Evolutionary conservation across 2,888 invertebrate species (phyloP), one percentile per base, ranked within the genome.

Genomic region (Drosophila trichaetosa): DNA sequence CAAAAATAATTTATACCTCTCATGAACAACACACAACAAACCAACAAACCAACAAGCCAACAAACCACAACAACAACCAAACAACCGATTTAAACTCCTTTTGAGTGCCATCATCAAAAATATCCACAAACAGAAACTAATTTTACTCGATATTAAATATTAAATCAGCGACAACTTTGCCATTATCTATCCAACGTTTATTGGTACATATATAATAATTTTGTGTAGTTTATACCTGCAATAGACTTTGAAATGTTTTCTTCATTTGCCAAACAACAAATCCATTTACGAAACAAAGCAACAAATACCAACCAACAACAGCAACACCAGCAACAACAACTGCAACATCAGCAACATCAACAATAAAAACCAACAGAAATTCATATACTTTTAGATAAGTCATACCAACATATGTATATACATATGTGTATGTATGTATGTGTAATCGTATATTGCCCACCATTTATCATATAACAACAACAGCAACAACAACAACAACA

Each of bases 221-320:
- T 75, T 80, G 62, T 79, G 79, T 83, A 83, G 79, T 53, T 54
- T 54, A 64, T 67, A 60, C 69, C 66, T 54, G 59, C 66, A 69
- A 64, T 34, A 67, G 51, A 62, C 48, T 65, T 61, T 56, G 29
- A 49, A 69, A 68, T 76, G 54, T 70, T 79, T 65, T 69, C 65
- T 70, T 78, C 73, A 73, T 79, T 79, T 66, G 57, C 73, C 62
- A 78, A 80, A 57, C 40, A 67, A 64, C 57, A 69, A 53, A 58
- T 72, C 54, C 36, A 52, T 64, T 64, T 53, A 64, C 68, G 38
- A 29, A 63, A 63, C 38, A 72, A 51, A 64, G 42, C 38, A 63
- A 49, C 64, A 64, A 61, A 59, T 72, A 48, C 42, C 38, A 64
- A 61, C 57, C 59, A 80, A 63, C 38, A 71, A 51, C 60, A 51